A percentile compares a stretch with the other conserved stretches of the same genome.
phyloP scores from a whole-genome alignment of 2,113 vertebrate species.

The Atractosteus spatula region DNA sequence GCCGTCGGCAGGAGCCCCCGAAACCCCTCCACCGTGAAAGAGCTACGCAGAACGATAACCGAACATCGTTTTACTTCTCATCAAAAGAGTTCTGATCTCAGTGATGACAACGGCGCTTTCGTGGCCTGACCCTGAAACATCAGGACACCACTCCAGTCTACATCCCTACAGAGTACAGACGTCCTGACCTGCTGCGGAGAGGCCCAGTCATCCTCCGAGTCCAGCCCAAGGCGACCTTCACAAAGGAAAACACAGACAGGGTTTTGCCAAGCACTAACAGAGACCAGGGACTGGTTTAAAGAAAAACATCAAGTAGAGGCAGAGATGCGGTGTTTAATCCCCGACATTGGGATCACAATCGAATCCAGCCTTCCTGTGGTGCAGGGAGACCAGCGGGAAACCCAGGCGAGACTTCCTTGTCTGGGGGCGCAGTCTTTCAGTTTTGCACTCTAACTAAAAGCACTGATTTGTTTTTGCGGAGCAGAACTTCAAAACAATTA shows the following conservation, averaged over 20 bases:
- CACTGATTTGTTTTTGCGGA: too few species aligned
- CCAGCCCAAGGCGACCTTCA: slow-evolving; percentile 88
- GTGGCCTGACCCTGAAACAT: too few species aligned
- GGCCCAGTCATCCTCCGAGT: slow-evolving; percentile 91
- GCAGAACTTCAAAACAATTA: too few species aligned
- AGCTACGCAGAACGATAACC: neutral
- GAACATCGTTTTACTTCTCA: neutral
- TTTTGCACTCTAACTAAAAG: too few species aligned
- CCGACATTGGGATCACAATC: too few species aligned
- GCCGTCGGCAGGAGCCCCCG: neutral
- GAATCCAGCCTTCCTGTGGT: too few species aligned
- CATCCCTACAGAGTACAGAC: neutral
- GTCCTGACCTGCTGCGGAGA: slow-evolving; percentile 85
- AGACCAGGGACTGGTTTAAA: slow-evolving; percentile 21
- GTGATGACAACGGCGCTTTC: too few species aligned
- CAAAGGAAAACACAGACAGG: slow-evolving; percentile 11
- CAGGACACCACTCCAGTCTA: neutral
- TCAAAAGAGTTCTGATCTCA: neutral
- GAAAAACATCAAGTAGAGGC: neutral
- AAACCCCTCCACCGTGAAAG: neutral
- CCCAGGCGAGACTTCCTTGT: too few species aligned
- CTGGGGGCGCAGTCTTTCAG: too few species aligned
- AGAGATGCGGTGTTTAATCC: neutral
- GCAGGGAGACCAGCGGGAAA: neutral
- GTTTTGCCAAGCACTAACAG: neutral